Conservation (phyloP, 2,113 vertebrate genomes). For the Calcarius ornatus region DNA sequence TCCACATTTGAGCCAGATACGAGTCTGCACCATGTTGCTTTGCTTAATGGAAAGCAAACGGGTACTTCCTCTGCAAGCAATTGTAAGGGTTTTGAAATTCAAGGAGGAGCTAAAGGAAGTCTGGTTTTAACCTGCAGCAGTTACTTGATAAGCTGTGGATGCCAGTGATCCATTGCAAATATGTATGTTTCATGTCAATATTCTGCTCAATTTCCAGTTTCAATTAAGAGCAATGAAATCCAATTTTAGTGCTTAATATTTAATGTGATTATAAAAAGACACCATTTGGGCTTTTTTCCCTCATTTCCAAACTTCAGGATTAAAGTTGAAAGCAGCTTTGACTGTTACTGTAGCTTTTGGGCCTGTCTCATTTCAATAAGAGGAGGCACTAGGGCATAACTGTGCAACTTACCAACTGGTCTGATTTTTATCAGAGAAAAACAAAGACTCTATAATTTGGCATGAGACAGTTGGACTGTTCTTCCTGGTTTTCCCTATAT, state of each 20-base stretch:
- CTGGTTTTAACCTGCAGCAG: not conserved
- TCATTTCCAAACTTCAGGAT: not conserved
- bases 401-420: not conserved
- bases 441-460: not conserved
- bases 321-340: not conserved
- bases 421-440: not conserved
- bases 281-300: not conserved
- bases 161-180: not conserved
- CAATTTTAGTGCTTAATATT: not conserved
- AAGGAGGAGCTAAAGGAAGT: not conserved
- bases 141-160: not conserved
- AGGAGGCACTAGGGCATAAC: not conserved
- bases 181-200: not conserved
- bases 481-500: not conserved
- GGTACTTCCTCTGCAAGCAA: not conserved
- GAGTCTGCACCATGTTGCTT: not conserved
- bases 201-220: not conserved
- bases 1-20: not conserved
- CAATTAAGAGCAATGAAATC: not conserved
- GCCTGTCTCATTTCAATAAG: rapidly evolving
- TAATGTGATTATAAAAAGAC: not conserved
- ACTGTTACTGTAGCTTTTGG: not conserved
- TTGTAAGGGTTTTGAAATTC: not conserved
- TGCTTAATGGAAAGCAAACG: not conserved
- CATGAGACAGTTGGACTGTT: not conserved